These are phyloP conservation scores for Polydrusus cervinus DNA, from an alignment of 2,888 invertebrate species.

Conservation along the genomic window DNA sequence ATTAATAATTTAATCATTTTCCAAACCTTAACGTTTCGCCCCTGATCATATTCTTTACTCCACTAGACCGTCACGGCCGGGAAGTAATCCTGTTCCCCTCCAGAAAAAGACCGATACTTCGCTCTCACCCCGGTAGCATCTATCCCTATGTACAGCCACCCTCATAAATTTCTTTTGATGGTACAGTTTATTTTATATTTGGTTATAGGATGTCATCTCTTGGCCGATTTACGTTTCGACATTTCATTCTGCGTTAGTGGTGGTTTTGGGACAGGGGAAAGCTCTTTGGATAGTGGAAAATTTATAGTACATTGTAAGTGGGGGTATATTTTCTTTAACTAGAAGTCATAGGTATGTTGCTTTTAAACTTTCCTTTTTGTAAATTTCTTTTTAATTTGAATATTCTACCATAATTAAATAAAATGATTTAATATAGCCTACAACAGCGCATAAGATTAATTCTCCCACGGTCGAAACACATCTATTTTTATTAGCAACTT, in stretches of 20 bases:
- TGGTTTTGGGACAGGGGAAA: neutral
- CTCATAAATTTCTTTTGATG: conserved; percentile 24
- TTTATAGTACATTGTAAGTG: neutral
- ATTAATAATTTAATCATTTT: too few relatives aligned
- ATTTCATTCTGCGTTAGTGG: conserved; percentile 7
- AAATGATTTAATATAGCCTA: too few relatives aligned
- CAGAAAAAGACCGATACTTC: conserved; percentile 9
- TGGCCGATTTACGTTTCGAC: conserved; percentile 18
- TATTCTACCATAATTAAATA: too few relatives aligned
- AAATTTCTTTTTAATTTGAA: too few relatives aligned
- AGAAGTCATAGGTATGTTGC: too few relatives aligned
- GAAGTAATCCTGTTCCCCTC: conserved; percentile 9
- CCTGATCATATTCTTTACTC: conserved; percentile 11
- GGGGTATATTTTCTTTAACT: too few relatives aligned
- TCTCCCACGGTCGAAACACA: too few relatives aligned
- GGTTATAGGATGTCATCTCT: conserved; percentile 26
- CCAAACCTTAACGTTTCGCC: neutral
- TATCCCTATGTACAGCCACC: conserved; percentile 24
- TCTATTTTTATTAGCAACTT: too few relatives aligned
- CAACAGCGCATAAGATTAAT: too few relatives aligned
- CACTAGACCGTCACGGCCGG: conserved; percentile 11
- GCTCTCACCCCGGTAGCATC: conserved; percentile 19
- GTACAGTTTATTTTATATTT: conserved; percentile 23
- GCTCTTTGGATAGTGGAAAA: neutral
- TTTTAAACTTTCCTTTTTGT: too few relatives aligned